These are phyloP conservation scores for Siniperca chuatsi DNA, from an alignment of 2,113 vertebrate genomes.

Conservation along the genomic window DNA sequence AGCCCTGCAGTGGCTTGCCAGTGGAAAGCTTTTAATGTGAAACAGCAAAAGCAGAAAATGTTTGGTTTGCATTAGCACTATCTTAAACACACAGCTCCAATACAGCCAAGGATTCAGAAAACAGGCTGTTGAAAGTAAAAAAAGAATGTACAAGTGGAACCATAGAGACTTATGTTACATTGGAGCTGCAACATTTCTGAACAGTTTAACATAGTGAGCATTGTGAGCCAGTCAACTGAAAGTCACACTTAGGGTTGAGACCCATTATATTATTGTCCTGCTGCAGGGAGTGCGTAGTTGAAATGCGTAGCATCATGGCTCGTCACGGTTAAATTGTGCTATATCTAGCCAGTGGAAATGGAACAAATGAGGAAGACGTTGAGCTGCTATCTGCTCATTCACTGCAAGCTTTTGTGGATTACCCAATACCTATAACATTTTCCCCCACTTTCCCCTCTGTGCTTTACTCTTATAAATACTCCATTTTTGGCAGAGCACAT, in stretches of 20 bases:
- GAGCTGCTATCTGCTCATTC: not conserved
- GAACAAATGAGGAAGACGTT: not conserved
- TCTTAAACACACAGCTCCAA: not conserved
- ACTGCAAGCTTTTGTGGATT: not conserved
- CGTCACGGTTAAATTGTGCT: not conserved
- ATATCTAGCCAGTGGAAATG: not conserved
- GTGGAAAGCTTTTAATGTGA: slow-evolving; percentile 12
- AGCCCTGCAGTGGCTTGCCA: not conserved
- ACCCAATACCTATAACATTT: too few relatives aligned
- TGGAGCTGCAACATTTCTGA: not conserved
- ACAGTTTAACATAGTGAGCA: not conserved
- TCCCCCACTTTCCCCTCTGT: not conserved
- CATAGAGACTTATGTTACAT: not conserved
- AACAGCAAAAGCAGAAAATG: slow-evolving; percentile 12
- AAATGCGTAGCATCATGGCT: not conserved
- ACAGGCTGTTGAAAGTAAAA: not conserved
- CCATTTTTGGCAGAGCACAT: slow-evolving; percentile 62
- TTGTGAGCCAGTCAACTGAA: not conserved
- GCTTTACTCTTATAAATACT: not conserved
- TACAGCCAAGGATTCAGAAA: not conserved
- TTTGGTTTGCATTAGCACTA: not conserved
- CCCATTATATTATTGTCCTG: not conserved
- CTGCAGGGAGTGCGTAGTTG: not conserved
- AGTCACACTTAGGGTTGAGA: not conserved
- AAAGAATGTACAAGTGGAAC: not conserved